Conservation (phyloP, 2,113 vertebrate genomes). For the Tragelaphus imberbis region DNA sequence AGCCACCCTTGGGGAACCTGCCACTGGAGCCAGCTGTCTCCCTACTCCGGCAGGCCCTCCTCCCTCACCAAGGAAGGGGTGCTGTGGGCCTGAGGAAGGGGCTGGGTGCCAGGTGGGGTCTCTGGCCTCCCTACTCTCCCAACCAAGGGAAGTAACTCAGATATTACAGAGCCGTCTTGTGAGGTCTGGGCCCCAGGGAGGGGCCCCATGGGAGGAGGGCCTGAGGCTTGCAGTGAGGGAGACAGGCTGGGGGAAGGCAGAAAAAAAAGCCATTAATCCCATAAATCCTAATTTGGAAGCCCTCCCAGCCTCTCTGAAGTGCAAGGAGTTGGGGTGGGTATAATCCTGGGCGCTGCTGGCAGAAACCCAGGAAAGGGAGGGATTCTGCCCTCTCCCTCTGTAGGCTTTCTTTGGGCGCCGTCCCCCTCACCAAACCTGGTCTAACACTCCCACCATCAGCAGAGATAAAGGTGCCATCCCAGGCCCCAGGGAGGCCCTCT, state of each 20-base stretch:
- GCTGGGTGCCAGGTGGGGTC: neutral
- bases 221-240: neutral
- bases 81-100: neutral
- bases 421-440: no score
- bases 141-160: neutral
- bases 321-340: conserved; percentile 67
- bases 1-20: neutral
- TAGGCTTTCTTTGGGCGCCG: neutral
- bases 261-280: conserved; percentile 75
- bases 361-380: neutral
- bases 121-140: neutral
- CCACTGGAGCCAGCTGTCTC: neutral
- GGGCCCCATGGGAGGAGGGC: neutral
- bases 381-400: neutral
- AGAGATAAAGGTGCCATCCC: neutral
- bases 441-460: neutral
- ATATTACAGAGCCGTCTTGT: conserved; percentile 69
- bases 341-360: conserved; percentile 70
- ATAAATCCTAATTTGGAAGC: conserved; percentile 79
- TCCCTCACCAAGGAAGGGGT: neutral
- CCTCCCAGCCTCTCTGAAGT: conserved; percentile 76
- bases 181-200: conserved; percentile 65
- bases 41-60: neutral
- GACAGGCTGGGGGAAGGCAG: conserved; percentile 45
- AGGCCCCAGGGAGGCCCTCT: neutral